Conservation (phyloP, 2,113 vertebrate species). For the Lamprotornis superbus region DNA sequence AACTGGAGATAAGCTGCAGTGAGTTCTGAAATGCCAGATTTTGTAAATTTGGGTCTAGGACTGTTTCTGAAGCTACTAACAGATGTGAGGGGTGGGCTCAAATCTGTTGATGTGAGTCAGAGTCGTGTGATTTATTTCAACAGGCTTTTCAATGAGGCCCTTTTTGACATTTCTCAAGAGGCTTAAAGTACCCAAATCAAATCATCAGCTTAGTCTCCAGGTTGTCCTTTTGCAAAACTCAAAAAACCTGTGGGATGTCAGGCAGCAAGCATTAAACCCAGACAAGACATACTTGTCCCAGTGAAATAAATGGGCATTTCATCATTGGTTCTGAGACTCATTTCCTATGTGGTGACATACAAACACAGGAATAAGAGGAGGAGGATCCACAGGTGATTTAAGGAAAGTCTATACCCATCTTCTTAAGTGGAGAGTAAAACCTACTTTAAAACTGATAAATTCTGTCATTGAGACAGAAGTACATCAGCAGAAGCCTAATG, state of each 20-base stretch:
- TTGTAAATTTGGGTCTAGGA: background rate
- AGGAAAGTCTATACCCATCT: background rate
- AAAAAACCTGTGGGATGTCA: background rate
- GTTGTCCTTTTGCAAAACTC: background rate
- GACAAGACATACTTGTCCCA: background rate
- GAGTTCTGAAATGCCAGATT: background rate
- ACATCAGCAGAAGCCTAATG: background rate
- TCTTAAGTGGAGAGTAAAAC: background rate
- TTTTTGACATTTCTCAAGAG: background rate
- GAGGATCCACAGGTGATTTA: background rate
- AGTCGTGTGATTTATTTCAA: background rate
- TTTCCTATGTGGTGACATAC: background rate
- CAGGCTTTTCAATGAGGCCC: background rate
- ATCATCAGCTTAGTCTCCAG: background rate
- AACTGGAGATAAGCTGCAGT: background rate
- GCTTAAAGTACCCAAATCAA: background rate
- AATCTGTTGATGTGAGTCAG: background rate
- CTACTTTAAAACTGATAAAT: background rate
- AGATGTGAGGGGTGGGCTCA: background rate
- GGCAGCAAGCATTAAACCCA: background rate
- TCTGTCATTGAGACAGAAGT: background rate
- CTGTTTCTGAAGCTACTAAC: background rate
- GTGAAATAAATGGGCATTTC: background rate
- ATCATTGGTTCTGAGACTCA: background rate
- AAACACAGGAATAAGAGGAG: background rate